Conservation (phyloP, 2,797 vertebrate species). For the Oreonectes daqikongensis region DNA sequence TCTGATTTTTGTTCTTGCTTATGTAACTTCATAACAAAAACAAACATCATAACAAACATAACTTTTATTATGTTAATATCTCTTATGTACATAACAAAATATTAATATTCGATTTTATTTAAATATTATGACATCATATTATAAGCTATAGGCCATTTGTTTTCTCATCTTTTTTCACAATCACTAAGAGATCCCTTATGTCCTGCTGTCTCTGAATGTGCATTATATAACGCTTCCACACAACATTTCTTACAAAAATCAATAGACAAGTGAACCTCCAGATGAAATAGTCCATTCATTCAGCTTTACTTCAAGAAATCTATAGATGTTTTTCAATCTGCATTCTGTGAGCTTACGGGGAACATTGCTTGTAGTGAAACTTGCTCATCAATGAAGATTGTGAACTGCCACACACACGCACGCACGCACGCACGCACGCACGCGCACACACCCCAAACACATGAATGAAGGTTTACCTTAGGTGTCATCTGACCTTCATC, state of each 20-base stretch:
- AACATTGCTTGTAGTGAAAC: neutral
- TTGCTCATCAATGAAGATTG: constrained; percentile 6
- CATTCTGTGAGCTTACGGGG: neutral
- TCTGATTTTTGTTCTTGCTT: neutral
- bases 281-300: neutral
- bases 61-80: too few relatives aligned
- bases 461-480: constrained; percentile 72
- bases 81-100: too few relatives aligned
- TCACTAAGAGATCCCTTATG: neutral
- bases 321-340: too few relatives aligned
- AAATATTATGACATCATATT: too few relatives aligned
- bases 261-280: neutral
- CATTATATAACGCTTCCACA: neutral
- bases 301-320: too few relatives aligned
- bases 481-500: constrained; percentile 75
- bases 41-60: too few relatives aligned
- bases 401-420: constrained; percentile 2
- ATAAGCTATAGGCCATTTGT: too few relatives aligned
- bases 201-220: neutral
- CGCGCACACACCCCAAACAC: neutral
- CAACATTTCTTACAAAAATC: neutral
- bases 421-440: too few relatives aligned
- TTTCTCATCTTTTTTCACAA: too few relatives aligned
- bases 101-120: too few relatives aligned
- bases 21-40: neutral